A percentile compares a stretch with the other conserved stretches of the same genome.
phyloP scores from a whole-genome alignment of 2,888 invertebrate species.

The Acleris laterana region DNA sequence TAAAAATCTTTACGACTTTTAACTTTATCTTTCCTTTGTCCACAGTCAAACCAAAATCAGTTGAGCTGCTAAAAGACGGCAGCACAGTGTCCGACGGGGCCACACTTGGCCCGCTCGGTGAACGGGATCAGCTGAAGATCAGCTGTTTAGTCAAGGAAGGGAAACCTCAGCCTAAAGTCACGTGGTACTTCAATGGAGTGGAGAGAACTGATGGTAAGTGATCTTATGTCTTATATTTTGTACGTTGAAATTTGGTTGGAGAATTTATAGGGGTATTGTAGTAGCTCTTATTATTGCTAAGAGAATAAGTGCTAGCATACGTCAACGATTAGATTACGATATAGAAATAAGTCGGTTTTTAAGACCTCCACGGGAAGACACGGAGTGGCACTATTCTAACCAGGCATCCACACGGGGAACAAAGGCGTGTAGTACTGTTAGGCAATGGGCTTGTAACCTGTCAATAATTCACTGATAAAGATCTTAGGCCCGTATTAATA shows the following conservation, averaged over 20 bases:
- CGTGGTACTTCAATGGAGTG: constrained; percentile 92
- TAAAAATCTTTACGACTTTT: neutral
- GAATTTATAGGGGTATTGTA: neutral
- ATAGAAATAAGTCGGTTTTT: no score
- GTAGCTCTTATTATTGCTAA: neutral
- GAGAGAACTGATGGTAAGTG: constrained; percentile 85
- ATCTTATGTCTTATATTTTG: neutral
- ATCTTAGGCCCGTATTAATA: no score
- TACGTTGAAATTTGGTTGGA: neutral
- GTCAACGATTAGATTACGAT: no score
- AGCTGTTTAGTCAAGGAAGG: constrained; percentile 91
- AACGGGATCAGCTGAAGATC: constrained; percentile 87
- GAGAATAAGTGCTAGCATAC: neutral
- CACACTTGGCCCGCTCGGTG: constrained; percentile 88
- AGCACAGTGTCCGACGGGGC: constrained; percentile 86
- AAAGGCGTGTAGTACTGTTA: no score
- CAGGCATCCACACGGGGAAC: no score
- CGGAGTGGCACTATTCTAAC: no score
- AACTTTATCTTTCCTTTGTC: constrained; percentile 56
- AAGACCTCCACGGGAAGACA: no score
- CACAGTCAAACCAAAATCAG: constrained; percentile 92
- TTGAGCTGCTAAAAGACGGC: constrained; percentile 88
- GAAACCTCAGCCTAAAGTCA: constrained; percentile 92
- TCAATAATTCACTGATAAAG: no score
- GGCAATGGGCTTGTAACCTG: no score